These are phyloP conservation scores for Daboia siamensis DNA, from an alignment of 2,113 vertebrate genomes.

Conservation along the genomic window DNA sequence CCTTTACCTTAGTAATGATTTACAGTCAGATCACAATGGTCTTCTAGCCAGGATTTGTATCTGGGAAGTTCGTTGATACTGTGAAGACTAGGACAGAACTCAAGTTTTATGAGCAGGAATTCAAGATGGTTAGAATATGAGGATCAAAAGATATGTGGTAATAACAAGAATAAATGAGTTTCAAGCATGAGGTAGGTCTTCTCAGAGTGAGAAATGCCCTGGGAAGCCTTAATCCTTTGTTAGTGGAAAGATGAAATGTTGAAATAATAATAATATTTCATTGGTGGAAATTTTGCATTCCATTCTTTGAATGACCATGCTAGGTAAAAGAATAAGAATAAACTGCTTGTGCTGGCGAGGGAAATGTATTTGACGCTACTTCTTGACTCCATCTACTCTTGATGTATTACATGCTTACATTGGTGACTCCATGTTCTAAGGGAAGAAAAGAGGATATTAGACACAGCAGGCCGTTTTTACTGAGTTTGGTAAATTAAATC, in stretches of 20 bases:
- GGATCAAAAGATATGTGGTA: not conserved
- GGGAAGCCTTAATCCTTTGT: not conserved
- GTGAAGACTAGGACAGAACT: not conserved
- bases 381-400: not conserved
- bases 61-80: not conserved
- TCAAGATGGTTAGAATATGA: not conserved
- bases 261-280: not conserved
- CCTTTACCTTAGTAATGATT: not conserved
- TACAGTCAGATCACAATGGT: not conserved
- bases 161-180: not conserved
- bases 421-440: not conserved
- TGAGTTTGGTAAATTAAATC: not conserved
- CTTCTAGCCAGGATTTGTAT: not conserved
- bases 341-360: not conserved
- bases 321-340: not conserved
- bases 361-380: not conserved
- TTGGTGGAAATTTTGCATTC: not conserved
- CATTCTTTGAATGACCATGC: not conserved
- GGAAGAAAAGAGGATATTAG: not conserved
- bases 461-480: not conserved
- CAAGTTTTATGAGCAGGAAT: not conserved
- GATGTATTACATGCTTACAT: not conserved
- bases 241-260: not conserved
- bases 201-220: not conserved
- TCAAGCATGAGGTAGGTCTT: not conserved